Percentiles rank a stretch among this genome's conserved stretches.
Evolutionary conservation across 2,888 invertebrate species (phyloP).

Genomic region (Parnassius smintheus): DNA sequence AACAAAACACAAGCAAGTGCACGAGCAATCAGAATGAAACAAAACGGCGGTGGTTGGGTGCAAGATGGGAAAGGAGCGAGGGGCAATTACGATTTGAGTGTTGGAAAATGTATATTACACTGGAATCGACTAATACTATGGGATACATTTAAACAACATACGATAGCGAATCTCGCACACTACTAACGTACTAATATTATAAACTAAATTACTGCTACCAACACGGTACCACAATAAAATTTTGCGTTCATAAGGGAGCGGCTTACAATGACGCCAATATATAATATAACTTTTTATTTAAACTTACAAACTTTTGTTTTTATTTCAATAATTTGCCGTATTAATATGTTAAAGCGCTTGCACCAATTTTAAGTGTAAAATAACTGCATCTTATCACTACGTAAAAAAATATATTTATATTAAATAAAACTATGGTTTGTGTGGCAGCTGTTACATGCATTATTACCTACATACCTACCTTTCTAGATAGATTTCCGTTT

Average conservation of each 20-base stretch:
- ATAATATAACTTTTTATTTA: no score
- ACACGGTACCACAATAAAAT: no score
- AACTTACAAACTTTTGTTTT: background rate
- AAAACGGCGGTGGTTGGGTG: slow-evolving; percentile 18
- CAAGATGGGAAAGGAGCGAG: slow-evolving; percentile 15
- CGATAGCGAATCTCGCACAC: background rate
- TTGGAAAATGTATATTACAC: slow-evolving; percentile 10
- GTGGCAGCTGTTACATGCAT: slow-evolving; percentile 79
- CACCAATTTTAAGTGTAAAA: slow-evolving; percentile 67
- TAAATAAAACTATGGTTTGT: slow-evolving; percentile 62
- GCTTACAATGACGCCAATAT: no score
- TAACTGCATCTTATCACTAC: slow-evolving; percentile 40
- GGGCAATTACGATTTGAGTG: slow-evolving; percentile 8
- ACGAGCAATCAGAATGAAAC: slow-evolving; percentile 26
- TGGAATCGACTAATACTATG: background rate
- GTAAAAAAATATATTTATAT: slow-evolving; percentile 44
- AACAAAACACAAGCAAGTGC: slow-evolving; percentile 26
- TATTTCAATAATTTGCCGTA: background rate
- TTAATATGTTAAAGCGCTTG: slow-evolving; percentile 39
- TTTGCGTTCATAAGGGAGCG: no score
- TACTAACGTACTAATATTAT: background rate
- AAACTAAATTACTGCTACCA: no score
- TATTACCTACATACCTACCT: slow-evolving; percentile 48
- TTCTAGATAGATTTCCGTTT: slow-evolving; percentile 69
- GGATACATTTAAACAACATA: background rate